These are phyloP conservation scores for Syncerus caffer DNA, from an alignment of 2,797 vertebrate genomes.

Conservation along the genomic window DNA sequence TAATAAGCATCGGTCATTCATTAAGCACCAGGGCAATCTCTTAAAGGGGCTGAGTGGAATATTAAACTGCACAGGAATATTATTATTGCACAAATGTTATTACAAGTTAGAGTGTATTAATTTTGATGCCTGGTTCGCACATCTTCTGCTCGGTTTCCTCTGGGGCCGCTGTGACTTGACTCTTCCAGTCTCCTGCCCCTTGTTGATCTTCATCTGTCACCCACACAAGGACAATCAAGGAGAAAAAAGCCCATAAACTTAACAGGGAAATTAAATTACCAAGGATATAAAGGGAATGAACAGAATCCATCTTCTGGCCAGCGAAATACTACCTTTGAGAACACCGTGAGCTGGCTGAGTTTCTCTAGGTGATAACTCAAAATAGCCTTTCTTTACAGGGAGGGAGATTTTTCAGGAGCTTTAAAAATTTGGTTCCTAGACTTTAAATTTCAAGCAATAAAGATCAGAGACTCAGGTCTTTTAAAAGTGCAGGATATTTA, in stretches of 20 bases:
- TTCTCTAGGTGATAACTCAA: conserved; percentile 29
- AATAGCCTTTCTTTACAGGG: background rate
- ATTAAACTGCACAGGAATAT: conserved; percentile 61
- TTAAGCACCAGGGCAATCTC: conserved; percentile 79
- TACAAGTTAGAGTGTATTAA: conserved; percentile 64
- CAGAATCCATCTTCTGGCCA: conserved; percentile 75
- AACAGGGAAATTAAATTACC: conserved; percentile 80
- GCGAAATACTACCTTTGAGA: conserved; percentile 15
- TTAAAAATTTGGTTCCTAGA: background rate
- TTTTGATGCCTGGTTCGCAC: conserved; percentile 53
- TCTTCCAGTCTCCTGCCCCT: conserved; percentile 39
- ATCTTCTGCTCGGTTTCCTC: conserved; percentile 57
- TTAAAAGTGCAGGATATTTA: background rate
- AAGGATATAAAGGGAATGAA: conserved; percentile 76
- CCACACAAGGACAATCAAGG: conserved; percentile 21
- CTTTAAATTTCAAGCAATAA: conserved; percentile 9
- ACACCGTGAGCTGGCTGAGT: background rate
- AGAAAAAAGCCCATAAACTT: conserved; percentile 41
- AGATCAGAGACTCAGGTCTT: background rate
- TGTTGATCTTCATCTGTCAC: conserved; percentile 69
- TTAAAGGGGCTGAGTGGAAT: conserved; percentile 77
- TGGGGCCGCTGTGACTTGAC: background rate
- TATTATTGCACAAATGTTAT: conserved; percentile 64
- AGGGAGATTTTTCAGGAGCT: background rate
- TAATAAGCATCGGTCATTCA: conserved; percentile 85